phyloP scores from a whole-genome alignment of 2,888 invertebrate genomes.

The Cancer borealis region DNA sequence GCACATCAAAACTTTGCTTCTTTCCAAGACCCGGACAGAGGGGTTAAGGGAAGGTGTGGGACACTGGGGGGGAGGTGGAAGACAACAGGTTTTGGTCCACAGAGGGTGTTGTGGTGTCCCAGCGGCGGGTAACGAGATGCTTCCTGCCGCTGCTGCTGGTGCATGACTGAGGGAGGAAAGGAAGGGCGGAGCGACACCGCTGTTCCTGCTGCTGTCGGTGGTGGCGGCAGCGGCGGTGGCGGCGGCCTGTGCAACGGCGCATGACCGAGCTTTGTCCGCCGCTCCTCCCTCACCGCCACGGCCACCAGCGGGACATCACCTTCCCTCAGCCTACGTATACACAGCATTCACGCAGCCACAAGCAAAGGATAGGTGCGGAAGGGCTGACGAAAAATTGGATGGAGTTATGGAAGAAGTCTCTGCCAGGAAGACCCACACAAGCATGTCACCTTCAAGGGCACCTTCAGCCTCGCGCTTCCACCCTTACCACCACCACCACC shows the following conservation, averaged over 20 bases:
- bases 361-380: background rate
- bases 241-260: conserved; percentile 54
- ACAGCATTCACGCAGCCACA: background rate
- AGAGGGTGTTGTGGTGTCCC: conserved; percentile 18
- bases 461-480: conserved; percentile 30
- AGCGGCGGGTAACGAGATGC: conserved; percentile 41
- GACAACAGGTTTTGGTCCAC: conserved; percentile 41
- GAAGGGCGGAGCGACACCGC: conserved; percentile 53
- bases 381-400: background rate
- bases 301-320: conserved; percentile 29
- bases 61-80: background rate
- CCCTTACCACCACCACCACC: background rate
- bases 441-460: conserved; percentile 46
- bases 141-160: conserved; percentile 57
- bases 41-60: background rate
- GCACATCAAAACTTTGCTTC: background rate
- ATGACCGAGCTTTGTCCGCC: conserved; percentile 59
- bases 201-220: conserved; percentile 50
- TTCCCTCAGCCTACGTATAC: background rate
- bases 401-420: background rate
- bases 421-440: conserved; percentile 48
- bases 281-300: conserved; percentile 42
- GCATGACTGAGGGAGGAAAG: conserved; percentile 57
- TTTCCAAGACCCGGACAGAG: background rate
- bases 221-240: conserved; percentile 37